These are phyloP conservation scores for Lerista edwardsae DNA, from an alignment of 2,797 vertebrate species.

Conservation along the genomic window DNA sequence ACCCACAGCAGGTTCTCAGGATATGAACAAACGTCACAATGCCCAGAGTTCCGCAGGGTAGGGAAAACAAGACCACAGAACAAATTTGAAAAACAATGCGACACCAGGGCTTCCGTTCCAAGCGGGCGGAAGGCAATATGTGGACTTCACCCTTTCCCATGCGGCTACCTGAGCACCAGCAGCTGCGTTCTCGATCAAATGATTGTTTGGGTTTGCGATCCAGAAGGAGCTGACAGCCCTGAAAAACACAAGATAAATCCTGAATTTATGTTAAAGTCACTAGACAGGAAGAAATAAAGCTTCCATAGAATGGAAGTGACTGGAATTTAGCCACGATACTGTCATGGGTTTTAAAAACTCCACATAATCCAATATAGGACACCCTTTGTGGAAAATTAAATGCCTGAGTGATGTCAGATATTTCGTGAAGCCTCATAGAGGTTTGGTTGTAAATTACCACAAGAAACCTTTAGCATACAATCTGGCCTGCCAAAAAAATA, in stretches of 20 bases:
- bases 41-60: not conserved
- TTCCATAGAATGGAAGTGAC: slow-evolving; percentile 45
- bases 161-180: slow-evolving; percentile 78
- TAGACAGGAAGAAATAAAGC: slow-evolving; percentile 59
- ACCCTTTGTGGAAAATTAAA: slow-evolving; percentile 57
- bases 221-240: slow-evolving; percentile 94
- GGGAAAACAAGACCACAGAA: not conserved
- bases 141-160: not conserved
- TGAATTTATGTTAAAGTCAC: slow-evolving; percentile 63
- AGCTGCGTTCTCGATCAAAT: slow-evolving; percentile 87
- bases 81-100: too few relatives aligned
- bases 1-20: not conserved
- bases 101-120: not conserved
- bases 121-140: not conserved
- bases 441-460: slow-evolving; percentile 46
- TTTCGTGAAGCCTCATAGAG: slow-evolving; percentile 54
- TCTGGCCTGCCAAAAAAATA: slow-evolving; percentile 20
- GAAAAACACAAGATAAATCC: slow-evolving; percentile 51
- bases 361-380: slow-evolving; percentile 58
- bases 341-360: slow-evolving; percentile 56
- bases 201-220: slow-evolving; percentile 96
- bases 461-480: slow-evolving; percentile 47
- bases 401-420: slow-evolving; percentile 55
- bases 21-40: not conserved
- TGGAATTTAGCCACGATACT: slow-evolving; percentile 57